phyloP scores from a whole-genome alignment of 2,888 invertebrate species.

The Tanaodytes sp. region DNA sequence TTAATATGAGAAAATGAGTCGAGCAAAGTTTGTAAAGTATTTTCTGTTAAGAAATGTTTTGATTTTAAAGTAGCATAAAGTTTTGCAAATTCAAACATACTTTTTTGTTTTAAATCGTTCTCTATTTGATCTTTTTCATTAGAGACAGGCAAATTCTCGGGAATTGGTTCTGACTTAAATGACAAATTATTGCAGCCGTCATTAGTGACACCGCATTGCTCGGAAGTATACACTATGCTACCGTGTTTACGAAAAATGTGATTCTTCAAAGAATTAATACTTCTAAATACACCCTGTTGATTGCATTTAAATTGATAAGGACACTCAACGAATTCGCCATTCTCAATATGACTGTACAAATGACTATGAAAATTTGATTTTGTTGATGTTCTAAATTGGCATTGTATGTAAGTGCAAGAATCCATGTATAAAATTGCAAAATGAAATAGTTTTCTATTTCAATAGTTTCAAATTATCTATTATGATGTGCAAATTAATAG shows the following conservation, averaged over 20 bases:
- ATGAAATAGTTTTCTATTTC: too few species aligned
- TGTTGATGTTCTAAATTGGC: constrained; percentile 22
- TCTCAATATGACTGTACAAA: constrained; percentile 22
- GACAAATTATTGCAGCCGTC: too few species aligned
- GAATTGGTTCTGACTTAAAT: too few species aligned
- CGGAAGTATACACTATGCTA: not conserved
- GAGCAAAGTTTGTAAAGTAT: constrained; percentile 13
- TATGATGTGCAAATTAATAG: too few species aligned
- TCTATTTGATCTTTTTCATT: not conserved
- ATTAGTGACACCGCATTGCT: not conserved
- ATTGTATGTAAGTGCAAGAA: constrained; percentile 19
- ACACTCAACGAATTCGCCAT: constrained; percentile 18
- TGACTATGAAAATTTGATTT: constrained; percentile 27
- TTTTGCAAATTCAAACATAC: constrained; percentile 16
- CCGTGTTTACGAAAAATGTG: constrained; percentile 17
- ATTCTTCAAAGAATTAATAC: constrained; percentile 18
- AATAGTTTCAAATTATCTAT: too few species aligned
- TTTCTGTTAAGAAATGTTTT: constrained; percentile 24
- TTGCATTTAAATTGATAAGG: constrained; percentile 22
- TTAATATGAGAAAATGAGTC: constrained; percentile 10
- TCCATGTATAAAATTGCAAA: too few species aligned
- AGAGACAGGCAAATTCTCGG: not conserved
- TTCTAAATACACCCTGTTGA: constrained; percentile 1
- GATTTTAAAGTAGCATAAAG: constrained; percentile 31
- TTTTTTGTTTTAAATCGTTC: constrained; percentile 11